These are phyloP conservation scores for Microplitis deprimator DNA, from an alignment of 2,888 invertebrate species.

Conservation along the genomic window DNA sequence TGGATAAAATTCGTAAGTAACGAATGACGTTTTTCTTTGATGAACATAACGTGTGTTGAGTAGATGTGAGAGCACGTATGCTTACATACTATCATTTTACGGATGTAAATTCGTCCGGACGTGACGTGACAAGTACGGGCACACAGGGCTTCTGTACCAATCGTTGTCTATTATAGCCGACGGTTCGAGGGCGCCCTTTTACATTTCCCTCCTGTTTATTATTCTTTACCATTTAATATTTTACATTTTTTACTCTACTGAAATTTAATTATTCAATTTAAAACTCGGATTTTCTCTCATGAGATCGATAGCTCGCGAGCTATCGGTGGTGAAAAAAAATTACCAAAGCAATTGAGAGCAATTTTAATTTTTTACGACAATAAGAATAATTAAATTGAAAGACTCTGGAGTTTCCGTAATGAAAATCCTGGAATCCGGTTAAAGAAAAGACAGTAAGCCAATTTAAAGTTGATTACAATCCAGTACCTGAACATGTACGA, in stretches of 20 bases:
- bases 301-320: background rate
- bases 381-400: too few species aligned
- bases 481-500: constrained; percentile 22
- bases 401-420: background rate
- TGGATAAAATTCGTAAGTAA: background rate
- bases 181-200: constrained; percentile 54
- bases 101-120: constrained; percentile 70
- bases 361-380: too few species aligned
- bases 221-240: constrained; percentile 9
- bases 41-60: constrained; percentile 16
- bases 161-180: constrained; percentile 63
- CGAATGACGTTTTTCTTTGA: background rate
- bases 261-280: too few species aligned
- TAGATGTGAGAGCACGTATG: background rate
- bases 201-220: constrained; percentile 52
- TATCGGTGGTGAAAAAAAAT: background rate
- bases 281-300: too few species aligned
- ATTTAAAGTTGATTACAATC: background rate
- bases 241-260: too few species aligned
- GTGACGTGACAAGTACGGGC: constrained; percentile 64
- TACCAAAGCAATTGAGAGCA: background rate
- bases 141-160: constrained; percentile 66
- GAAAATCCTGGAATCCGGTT: background rate
- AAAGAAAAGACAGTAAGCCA: background rate
- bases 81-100: constrained; percentile 57